phyloP scores from a whole-genome alignment of 1,140 invertebrate species.

The Drosophila nannoptera region DNA sequence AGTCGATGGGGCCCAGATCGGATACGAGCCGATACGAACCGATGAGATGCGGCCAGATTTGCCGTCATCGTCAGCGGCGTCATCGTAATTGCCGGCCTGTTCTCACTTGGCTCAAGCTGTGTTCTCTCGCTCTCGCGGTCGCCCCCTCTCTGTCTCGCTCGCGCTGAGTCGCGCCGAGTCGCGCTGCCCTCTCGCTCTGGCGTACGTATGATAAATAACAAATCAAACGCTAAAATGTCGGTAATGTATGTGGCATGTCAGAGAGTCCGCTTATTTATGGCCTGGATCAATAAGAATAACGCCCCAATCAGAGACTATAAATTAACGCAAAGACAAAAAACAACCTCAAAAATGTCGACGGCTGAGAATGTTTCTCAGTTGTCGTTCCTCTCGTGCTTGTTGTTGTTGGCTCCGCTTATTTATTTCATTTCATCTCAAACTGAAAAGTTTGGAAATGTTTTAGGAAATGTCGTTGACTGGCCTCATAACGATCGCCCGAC shows the following conservation, averaged over 20 bases:
- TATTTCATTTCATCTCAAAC: conserved; percentile 15
- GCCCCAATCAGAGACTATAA: conserved; percentile 79
- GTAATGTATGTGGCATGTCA: conserved; percentile 78
- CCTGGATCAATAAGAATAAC: conserved; percentile 79
- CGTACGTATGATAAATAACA: conserved; percentile 78
- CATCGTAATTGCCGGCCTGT: conserved; percentile 31
- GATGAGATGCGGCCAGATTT: conserved; percentile 70
- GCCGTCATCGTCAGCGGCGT: conserved; percentile 45
- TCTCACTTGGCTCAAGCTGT: conserved; percentile 20
- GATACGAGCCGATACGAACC: conserved; percentile 36
- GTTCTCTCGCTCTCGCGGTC: conserved; percentile 12
- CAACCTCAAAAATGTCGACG: conserved; percentile 65
- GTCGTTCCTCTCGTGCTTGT: conserved; percentile 1
- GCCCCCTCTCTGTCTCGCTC: conserved; percentile 22
- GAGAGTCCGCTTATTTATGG: conserved; percentile 77
- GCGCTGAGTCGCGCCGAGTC: not conserved
- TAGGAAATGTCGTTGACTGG: conserved; percentile 35
- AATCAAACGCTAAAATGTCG: conserved; percentile 79
- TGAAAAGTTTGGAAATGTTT: conserved; percentile 30
- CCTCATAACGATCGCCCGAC: not conserved
- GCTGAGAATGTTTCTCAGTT: conserved; percentile 66
- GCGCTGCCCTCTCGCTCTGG: conserved; percentile 16
- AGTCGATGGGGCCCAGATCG: conserved; percentile 32
- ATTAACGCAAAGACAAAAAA: conserved; percentile 76
- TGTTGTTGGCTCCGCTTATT: conserved; percentile 12